Evolutionary conservation across 2,797 vertebrate species (phyloP).

Genomic region (Lerista edwardsae): DNA sequence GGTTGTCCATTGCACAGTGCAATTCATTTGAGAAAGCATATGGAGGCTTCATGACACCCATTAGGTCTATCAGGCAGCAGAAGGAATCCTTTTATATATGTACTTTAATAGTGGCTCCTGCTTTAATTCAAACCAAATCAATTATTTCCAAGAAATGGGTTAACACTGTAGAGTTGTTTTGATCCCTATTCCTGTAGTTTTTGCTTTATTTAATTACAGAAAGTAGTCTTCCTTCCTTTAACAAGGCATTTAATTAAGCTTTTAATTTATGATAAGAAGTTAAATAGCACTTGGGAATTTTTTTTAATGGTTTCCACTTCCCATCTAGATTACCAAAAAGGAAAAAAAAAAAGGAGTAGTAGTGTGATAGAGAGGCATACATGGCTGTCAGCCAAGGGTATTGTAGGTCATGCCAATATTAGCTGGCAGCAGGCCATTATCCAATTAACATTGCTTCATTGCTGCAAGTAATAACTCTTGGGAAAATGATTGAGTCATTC

Average conservation of each 20-base stretch:
- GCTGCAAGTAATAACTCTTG: constrained; percentile 75
- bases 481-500: constrained; percentile 79
- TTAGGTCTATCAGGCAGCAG: background rate
- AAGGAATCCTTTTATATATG: background rate
- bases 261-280: constrained; percentile 80
- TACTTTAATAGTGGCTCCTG: background rate
- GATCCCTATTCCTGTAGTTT: constrained; percentile 69
- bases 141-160: constrained; percentile 56
- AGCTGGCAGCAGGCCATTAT: constrained; percentile 79
- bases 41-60: background rate
- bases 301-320: constrained; percentile 79
- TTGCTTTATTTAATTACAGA: constrained; percentile 79
- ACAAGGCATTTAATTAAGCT: constrained; percentile 78
- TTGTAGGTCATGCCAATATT: constrained; percentile 80
- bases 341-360: constrained; percentile 14
- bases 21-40: background rate
- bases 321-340: constrained; percentile 74
- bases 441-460: constrained; percentile 82
- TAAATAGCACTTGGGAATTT: constrained; percentile 75
- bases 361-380: constrained; percentile 68
- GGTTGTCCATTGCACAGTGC: background rate
- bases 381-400: constrained; percentile 75
- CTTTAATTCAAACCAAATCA: constrained; percentile 45
- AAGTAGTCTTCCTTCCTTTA: constrained; percentile 73
- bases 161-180: constrained; percentile 69